These are phyloP conservation scores for Hypomecis atomaria DNA, from an alignment of 2,888 invertebrate species.

Conservation along the genomic window DNA sequence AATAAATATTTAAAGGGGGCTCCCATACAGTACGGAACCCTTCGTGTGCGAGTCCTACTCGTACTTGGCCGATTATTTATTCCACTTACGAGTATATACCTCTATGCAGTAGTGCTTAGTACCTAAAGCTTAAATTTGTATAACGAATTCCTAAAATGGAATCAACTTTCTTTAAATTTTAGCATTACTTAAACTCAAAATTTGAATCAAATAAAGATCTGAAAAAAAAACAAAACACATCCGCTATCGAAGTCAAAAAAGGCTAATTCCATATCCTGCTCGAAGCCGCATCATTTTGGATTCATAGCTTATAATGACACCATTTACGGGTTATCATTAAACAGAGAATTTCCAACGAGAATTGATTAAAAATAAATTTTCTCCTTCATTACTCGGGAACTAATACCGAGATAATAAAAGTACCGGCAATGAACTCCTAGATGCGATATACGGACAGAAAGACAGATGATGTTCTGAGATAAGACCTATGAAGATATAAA, in stretches of 20 bases:
- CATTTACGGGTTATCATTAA: slow-evolving; percentile 40
- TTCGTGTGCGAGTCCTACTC: too few relatives aligned
- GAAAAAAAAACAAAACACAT: slow-evolving; percentile 12
- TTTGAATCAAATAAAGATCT: slow-evolving; percentile 7
- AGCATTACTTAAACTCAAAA: too few relatives aligned
- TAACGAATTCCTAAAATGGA: too few relatives aligned
- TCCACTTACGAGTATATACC: too few relatives aligned
- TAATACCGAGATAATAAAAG: slow-evolving; percentile 51
- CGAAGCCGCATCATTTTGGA: slow-evolving; percentile 19
- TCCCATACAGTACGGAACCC: too few relatives aligned
- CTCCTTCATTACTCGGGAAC: slow-evolving; percentile 45
- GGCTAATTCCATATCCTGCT: slow-evolving; percentile 26
- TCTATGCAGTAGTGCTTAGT: too few relatives aligned
- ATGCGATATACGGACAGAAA: slow-evolving; percentile 33
- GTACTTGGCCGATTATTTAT: too few relatives aligned
- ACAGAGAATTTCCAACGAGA: slow-evolving; percentile 33
- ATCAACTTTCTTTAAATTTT: too few relatives aligned
- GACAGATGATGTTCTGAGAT: slow-evolving; percentile 68
- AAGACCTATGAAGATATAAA: slow-evolving; percentile 61
- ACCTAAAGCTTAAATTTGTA: too few relatives aligned
- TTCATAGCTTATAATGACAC: slow-evolving; percentile 38
- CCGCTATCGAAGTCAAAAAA: slow-evolving; percentile 18
- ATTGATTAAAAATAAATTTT: slow-evolving; percentile 44
- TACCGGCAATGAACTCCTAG: slow-evolving; percentile 32
- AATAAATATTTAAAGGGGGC: too few relatives aligned